Evolutionary conservation across 1,140 invertebrate genomes (phyloP).

Genomic region (Zophobas morio): DNA sequence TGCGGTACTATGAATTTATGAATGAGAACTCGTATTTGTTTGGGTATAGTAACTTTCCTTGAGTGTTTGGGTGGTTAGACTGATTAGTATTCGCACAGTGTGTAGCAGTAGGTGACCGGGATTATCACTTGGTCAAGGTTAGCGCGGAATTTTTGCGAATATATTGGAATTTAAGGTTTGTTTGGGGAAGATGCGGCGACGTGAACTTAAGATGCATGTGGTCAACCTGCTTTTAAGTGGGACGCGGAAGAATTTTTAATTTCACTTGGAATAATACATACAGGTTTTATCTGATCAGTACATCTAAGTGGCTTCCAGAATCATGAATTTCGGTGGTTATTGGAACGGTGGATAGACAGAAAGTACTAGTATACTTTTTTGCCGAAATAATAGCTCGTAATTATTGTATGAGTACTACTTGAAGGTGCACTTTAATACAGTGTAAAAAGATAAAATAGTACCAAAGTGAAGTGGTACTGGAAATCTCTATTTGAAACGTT

Average conservation of each 20-base stretch:
- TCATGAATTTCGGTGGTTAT: neutral
- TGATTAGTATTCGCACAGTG: neutral
- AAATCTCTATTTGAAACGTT: too few species aligned
- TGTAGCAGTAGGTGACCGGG: slow-evolving; percentile 55
- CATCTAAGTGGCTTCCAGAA: neutral
- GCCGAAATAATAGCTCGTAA: too few species aligned
- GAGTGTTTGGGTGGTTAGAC: slow-evolving; percentile 7
- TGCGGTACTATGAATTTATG: neutral
- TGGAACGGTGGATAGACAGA: too few species aligned
- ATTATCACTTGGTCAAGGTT: slow-evolving; percentile 55
- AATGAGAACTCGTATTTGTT: neutral
- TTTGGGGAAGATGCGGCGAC: too few species aligned
- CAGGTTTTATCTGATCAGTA: too few species aligned
- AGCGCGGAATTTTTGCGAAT: neutral
- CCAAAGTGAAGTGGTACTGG: too few species aligned
- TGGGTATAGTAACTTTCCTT: slow-evolving; percentile 8
- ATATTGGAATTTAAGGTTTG: too few species aligned
- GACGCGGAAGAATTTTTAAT: neutral
- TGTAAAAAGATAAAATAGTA: too few species aligned
- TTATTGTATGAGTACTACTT: too few species aligned
- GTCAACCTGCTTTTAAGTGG: slow-evolving; percentile 10
- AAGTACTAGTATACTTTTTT: too few species aligned
- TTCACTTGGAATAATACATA: neutral
- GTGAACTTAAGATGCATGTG: neutral
- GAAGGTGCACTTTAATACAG: too few species aligned